Evolutionary conservation across 2,113 vertebrate species (phyloP).

Genomic region (Seriola quinqueradiata): DNA sequence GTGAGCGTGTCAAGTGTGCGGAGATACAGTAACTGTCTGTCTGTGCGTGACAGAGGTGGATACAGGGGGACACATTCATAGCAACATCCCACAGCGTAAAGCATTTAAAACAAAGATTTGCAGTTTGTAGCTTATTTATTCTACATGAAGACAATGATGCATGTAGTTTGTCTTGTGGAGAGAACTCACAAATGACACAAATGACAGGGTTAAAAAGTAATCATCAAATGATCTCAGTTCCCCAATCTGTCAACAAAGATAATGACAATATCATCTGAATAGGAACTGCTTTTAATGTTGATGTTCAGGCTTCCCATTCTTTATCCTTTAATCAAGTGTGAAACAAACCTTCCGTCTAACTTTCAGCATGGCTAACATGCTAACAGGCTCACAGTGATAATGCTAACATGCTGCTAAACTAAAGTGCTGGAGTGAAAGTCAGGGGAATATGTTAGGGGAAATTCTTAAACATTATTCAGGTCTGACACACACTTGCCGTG

Average conservation of each 20-base stretch:
- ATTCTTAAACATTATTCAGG: neutral
- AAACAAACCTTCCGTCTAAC: neutral
- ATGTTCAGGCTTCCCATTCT: neutral
- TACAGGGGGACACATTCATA: neutral
- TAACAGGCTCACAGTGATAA: neutral
- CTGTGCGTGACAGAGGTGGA: neutral
- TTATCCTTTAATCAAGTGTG: neutral
- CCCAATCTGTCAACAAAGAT: neutral
- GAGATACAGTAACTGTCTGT: conserved; percentile 43
- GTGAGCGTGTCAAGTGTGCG: conserved; percentile 53
- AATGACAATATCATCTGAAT: neutral
- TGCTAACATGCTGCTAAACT: neutral
- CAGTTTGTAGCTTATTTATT: neutral
- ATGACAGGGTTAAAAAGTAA: no score
- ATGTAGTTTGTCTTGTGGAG: neutral
- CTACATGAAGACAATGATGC: neutral
- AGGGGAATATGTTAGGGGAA: neutral
- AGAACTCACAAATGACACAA: no score
- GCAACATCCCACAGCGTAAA: conserved; percentile 4
- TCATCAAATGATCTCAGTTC: neutral
- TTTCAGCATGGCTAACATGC: neutral
- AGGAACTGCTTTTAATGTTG: neutral
- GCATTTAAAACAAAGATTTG: neutral
- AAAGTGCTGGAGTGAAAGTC: neutral
- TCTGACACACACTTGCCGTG: neutral